Percentiles rank a stretch among this genome's conserved stretches.
Conservation (phyloP, 2,888 invertebrate species). For the Suillia variegata region DNA sequence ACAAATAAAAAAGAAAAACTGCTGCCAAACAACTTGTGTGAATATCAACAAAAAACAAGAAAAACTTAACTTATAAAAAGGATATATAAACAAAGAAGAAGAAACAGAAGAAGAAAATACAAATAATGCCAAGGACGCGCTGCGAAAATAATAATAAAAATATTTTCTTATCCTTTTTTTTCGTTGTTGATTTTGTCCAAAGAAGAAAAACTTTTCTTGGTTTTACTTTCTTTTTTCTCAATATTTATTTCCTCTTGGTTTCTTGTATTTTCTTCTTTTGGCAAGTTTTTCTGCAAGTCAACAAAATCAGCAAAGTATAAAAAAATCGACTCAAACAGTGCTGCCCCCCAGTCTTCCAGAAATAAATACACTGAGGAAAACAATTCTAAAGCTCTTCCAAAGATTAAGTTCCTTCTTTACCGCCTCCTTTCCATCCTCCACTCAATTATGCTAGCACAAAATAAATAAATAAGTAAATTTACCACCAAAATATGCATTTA, state of each 20-base stretch:
- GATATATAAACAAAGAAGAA: background rate
- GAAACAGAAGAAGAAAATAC: background rate
- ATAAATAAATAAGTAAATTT: too few species aligned
- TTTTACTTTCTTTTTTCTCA: constrained; percentile 11
- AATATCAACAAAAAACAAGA: background rate
- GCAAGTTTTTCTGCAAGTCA: background rate
- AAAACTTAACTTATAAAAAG: background rate
- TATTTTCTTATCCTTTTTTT: constrained; percentile 21
- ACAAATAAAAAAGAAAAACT: background rate
- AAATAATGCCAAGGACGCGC: background rate
- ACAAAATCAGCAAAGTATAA: background rate
- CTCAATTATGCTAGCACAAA: too few species aligned
- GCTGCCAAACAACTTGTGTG: background rate
- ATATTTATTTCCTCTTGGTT: too few species aligned
- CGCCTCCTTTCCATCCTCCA: too few species aligned
- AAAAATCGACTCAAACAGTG: too few species aligned
- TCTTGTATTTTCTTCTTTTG: too few species aligned
- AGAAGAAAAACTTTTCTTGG: background rate
- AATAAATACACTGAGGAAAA: too few species aligned
- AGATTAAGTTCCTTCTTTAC: too few species aligned
- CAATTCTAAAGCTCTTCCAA: too few species aligned
- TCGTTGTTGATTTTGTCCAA: constrained; percentile 11
- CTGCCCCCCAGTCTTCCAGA: too few species aligned
- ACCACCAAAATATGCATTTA: too few species aligned
- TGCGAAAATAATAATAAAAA: constrained; percentile 8